Conservation (phyloP, 2,113 vertebrate species). For the Meles meles region DNA sequence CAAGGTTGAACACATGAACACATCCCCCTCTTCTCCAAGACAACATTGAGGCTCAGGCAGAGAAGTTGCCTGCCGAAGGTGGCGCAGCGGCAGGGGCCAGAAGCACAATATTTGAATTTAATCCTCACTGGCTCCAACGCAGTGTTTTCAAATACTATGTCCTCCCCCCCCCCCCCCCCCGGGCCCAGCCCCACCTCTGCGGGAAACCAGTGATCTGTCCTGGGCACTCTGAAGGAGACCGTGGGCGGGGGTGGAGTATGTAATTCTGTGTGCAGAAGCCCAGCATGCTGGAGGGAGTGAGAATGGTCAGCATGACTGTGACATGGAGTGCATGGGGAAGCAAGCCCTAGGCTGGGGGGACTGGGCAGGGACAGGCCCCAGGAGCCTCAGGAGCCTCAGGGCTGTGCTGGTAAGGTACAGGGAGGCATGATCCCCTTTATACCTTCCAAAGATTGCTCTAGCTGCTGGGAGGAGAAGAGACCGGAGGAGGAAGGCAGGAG, state of each 20-base stretch:
- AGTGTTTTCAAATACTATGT: neutral
- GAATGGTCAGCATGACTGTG: neutral
- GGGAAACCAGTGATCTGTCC: neutral
- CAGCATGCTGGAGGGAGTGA: neutral
- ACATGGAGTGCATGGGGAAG: neutral
- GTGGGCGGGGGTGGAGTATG: neutral
- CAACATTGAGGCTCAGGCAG: neutral
- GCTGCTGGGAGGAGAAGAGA: neutral
- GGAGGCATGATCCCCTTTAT: neutral
- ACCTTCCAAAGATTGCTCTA: neutral
- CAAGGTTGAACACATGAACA: neutral
- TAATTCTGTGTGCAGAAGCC: neutral
- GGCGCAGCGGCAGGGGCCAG: neutral
- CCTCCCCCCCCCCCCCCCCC: too few relatives aligned
- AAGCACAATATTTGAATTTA: neutral
- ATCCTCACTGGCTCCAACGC: neutral
- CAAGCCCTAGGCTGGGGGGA: too few relatives aligned
- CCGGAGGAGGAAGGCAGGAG: neutral
- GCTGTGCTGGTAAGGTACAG: fast-evolving
- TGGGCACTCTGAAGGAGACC: neutral
- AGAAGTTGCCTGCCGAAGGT: neutral
- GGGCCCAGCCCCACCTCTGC: neutral
- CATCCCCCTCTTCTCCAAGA: too few relatives aligned
- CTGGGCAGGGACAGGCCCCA: too few relatives aligned
- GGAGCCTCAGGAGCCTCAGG: neutral